Evolutionary conservation across 2,888 invertebrate genomes (phyloP).

Genomic region (Polydrusus cervinus): DNA sequence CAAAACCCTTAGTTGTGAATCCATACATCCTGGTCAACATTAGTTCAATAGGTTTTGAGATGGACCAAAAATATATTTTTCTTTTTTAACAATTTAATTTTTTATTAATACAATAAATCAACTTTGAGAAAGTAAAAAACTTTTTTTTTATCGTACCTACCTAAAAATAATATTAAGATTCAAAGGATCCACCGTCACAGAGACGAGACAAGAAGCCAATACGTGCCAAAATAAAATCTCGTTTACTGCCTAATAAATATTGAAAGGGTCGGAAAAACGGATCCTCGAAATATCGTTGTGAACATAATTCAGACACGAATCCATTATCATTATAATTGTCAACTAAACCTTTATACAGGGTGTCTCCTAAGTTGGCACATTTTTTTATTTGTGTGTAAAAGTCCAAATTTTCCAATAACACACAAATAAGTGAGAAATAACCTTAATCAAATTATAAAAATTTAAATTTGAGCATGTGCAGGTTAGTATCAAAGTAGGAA

Average conservation of each 20-base stretch:
- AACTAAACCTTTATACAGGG: too few species aligned
- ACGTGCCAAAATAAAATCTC: background rate
- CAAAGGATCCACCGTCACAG: background rate
- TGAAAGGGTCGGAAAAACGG: background rate
- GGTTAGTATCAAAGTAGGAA: too few species aligned
- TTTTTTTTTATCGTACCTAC: background rate
- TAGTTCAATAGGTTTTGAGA: too few species aligned
- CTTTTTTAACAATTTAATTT: background rate
- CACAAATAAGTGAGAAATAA: too few species aligned
- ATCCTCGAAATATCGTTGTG: background rate
- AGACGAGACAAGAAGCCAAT: conserved; percentile 8
- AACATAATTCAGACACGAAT: background rate
- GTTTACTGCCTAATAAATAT: conserved; percentile 3
- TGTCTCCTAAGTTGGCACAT: too few species aligned
- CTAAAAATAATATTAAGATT: background rate
- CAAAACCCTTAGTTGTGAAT: too few species aligned
- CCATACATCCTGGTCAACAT: too few species aligned
- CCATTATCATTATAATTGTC: conserved; percentile 21
- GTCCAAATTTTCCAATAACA: too few species aligned
- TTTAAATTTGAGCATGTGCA: too few species aligned
- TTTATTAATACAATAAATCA: background rate
- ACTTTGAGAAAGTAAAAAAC: background rate
- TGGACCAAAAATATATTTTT: too few species aligned
- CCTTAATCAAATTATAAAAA: too few species aligned
- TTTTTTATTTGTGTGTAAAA: too few species aligned